Evolutionary conservation across 53 echinoderm and acorn worm genomes (phyloP).

Genomic region (Paracentrotus lividus): DNA sequence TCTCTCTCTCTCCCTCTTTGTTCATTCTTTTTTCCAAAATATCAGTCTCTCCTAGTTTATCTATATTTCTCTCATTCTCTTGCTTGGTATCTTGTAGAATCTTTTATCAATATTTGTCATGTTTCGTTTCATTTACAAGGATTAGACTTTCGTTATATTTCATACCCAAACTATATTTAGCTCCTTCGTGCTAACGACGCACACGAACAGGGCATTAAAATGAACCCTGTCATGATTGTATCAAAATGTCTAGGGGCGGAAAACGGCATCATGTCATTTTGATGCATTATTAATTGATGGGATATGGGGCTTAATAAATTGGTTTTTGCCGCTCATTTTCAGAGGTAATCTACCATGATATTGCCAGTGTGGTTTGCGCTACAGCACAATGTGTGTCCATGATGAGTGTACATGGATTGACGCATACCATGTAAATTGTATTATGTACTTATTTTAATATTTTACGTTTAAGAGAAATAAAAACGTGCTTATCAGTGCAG

Average conservation of each 20-base stretch:
- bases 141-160: neutral
- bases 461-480: too few relatives aligned
- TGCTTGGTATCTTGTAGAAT: neutral
- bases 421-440: too few relatives aligned
- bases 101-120: neutral
- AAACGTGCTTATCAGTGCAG: too few relatives aligned
- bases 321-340: constrained; percentile 31
- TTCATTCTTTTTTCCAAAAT: too few relatives aligned
- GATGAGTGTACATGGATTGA: too few relatives aligned
- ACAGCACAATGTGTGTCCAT: neutral
- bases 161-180: neutral
- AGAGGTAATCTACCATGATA: neutral
- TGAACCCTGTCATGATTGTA: constrained; percentile 13
- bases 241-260: neutral
- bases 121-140: neutral
- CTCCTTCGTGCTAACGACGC: neutral
- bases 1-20: neutral
- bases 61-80: too few relatives aligned
- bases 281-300: neutral
- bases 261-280: neutral
- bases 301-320: constrained; percentile 17
- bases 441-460: too few relatives aligned
- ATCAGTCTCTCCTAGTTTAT: too few relatives aligned
- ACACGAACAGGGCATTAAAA: neutral
- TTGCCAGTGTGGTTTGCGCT: neutral